Base-by-base conservation (phyloP, 2,888 invertebrate species). In the Archips xylosteana region DNA sequence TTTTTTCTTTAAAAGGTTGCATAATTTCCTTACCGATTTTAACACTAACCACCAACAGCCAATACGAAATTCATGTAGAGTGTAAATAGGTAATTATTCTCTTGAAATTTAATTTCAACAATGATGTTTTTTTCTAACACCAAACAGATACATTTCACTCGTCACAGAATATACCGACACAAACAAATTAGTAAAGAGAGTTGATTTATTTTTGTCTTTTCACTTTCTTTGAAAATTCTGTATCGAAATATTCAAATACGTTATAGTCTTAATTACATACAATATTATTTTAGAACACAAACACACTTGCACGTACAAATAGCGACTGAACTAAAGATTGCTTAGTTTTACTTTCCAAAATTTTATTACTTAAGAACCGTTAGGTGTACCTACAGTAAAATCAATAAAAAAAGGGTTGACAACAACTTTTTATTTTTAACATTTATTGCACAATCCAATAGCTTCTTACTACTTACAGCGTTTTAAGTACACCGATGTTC, bases 381-480 rank as follows among this genome's bases (percentile, higher is more conserved):
- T 34, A 59, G 42, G 12, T 23, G 6, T 4, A 6, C 6, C 23
- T 23, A 45, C 42, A 65, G 34, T 36, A 51, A 60, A 69, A 47
- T 36, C 60, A 47, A 34, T 13, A 34, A 23, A 5, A 54, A 51
- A 67, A 42, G 57, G 39, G 54, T 57, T 64, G 32, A 2, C 9
- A 10, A n/a, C 49, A 49, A 54, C 51, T 2, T 54, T 23, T 61
- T 61, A 36, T 61, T 42, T 47, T 51, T 47, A 36, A 65, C 10
- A 15, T 65, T 67, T 67, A 67, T 67, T 67, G 66, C 66, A 15
- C 66, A 67, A 67, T 57, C 57, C 66, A 42, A 67, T 57, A 42
- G 42, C 39, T 23, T 67, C 57, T 57, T 6, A 3, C 39, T 23
- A 23, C 23, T 23, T 23, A 67, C 57, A 13, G 15, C 32, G 1